Evolutionary conservation across 2,888 invertebrate species (phyloP), one percentile per base, ranked within the genome.

Genomic region (Anarsia innoxiella): DNA sequence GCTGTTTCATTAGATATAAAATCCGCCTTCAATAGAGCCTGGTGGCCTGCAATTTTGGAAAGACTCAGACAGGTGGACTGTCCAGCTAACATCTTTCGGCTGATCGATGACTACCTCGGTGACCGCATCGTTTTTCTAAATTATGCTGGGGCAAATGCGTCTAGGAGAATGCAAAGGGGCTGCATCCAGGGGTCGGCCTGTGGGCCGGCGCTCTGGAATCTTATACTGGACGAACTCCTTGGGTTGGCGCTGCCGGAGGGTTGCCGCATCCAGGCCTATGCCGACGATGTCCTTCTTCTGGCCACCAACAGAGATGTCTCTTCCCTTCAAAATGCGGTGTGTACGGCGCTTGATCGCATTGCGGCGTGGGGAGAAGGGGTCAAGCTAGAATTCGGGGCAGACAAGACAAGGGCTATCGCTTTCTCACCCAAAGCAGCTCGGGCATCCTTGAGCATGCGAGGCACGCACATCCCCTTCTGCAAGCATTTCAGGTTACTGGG

Each of bases 21-120:
- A 12, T 36, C 40, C 1, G 38, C 40, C 1, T 44, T 40, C 13
- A 38, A 47, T n/a, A n/a, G n/a, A n/a, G n/a, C n/a, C n/a, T n/a
- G n/a, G n/a, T n/a, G n/a, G n/a, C n/a, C n/a, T n/a, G 49, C 39
- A 45, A 15, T 45, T 48, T 0, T 54, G 12, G 39, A 3, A 1
- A 15, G 31, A 8, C 19, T 31, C 3, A 3, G 10, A 3, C n/a
- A 4, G 9, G 16, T 14, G 2, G 11, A 16, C 2, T 31, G 31
- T 11, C 31, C 31, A 10, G 13, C 12, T 12, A 29, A 29, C 15
- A 12, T 29, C 13, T 29, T 10, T 27, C 11, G 27, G 2, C 27
- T 27, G 10, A 27, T 27, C 11, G 12, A 6, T 5, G 11, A 27
- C 11, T 27, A 27, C 6, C 11, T 27, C 3, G 2, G 27, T 2